A percentile compares a stretch with the other conserved stretches of the same genome.
These are phyloP conservation scores for Coenonympha arcania DNA, from an alignment of 2,888 invertebrate genomes.

Conservation along the genomic window DNA sequence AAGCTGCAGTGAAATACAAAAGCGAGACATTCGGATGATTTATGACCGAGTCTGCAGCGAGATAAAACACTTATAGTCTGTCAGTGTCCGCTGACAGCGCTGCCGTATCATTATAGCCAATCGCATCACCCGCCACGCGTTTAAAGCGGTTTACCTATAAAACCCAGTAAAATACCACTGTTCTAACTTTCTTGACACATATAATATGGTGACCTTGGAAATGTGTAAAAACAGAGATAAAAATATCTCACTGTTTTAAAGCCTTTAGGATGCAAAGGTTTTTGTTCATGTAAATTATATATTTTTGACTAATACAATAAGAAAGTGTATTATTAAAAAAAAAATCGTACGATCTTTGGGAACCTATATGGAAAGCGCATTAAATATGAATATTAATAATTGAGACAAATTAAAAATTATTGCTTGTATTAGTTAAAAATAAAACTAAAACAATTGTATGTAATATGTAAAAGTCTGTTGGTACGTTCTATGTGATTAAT, in stretches of 20 bases:
- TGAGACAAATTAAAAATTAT: not conserved
- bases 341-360: not conserved
- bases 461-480: slow-evolving; percentile 12
- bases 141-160: too few relatives aligned
- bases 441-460: not conserved
- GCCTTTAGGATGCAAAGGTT: not conserved
- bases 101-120: too few relatives aligned
- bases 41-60: too few relatives aligned
- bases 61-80: too few relatives aligned
- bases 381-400: not conserved
- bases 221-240: not conserved
- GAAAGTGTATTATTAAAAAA: not conserved
- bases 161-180: too few relatives aligned
- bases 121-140: too few relatives aligned
- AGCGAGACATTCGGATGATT: too few relatives aligned
- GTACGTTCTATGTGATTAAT: slow-evolving; percentile 8
- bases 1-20: too few relatives aligned
- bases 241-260: not conserved
- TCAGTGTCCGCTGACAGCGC: too few relatives aligned
- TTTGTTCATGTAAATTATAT: not conserved
- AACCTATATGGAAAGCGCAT: not conserved
- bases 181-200: not conserved
- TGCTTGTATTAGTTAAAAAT: slow-evolving; percentile 8
- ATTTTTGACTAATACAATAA: not conserved
- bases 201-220: not conserved